phyloP scores from a whole-genome alignment of 2,888 invertebrate species.

The Calephelis perditalis region DNA sequence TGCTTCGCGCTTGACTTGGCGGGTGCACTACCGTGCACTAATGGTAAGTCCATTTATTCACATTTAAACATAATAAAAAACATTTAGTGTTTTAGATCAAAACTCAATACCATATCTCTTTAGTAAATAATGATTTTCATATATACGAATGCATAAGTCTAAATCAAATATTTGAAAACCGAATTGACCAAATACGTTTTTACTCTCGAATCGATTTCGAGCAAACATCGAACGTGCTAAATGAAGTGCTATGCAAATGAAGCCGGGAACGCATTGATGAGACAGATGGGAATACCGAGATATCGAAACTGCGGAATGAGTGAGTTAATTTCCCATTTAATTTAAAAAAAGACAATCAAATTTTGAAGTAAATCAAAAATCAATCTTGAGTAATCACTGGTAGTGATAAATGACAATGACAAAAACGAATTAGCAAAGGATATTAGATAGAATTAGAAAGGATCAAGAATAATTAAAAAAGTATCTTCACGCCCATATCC shows the following conservation, averaged over 20 bases:
- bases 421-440: too few species aligned
- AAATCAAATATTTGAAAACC: constrained; percentile 9
- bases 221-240: constrained; percentile 43
- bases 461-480: too few species aligned
- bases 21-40: too few species aligned
- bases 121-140: neutral
- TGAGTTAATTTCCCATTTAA: constrained; percentile 41
- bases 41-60: too few species aligned
- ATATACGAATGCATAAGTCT: neutral
- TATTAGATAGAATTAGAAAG: too few species aligned
- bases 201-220: constrained; percentile 31
- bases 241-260: constrained; percentile 34
- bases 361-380: too few species aligned
- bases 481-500: too few species aligned
- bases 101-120: neutral
- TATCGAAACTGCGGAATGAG: constrained; percentile 37
- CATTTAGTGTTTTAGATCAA: neutral
- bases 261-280: neutral
- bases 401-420: too few species aligned
- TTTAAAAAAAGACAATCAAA: too few species aligned
- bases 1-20: too few species aligned
- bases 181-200: constrained; percentile 6
- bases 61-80: neutral
- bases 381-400: too few species aligned
- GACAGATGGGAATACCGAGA: constrained; percentile 22